These are phyloP conservation scores for Buceros bicornis DNA, from an alignment of 2,797 vertebrate genomes.

Conservation along the genomic window DNA sequence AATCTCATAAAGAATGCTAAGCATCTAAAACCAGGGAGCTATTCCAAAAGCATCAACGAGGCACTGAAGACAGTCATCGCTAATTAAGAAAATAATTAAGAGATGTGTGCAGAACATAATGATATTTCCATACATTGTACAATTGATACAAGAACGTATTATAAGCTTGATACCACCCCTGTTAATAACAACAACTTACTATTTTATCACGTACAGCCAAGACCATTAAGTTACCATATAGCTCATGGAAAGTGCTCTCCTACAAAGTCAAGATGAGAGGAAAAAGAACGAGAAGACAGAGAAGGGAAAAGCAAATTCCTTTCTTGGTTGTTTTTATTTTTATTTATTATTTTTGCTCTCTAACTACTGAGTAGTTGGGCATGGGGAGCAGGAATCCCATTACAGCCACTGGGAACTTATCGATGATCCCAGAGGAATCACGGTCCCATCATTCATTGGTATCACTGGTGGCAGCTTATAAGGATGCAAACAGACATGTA, in stretches of 20 bases:
- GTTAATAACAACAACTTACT: not conserved
- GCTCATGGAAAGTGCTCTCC: not conserved
- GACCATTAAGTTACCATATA: not conserved
- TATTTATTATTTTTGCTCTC: not conserved
- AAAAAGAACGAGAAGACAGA: not conserved
- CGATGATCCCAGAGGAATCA: not conserved
- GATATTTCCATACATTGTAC: not conserved
- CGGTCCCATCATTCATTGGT: not conserved
- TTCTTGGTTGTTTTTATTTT: not conserved
- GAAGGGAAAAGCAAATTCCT: not conserved
- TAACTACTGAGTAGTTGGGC: not conserved
- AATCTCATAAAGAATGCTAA: not conserved
- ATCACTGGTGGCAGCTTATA: rapidly evolving
- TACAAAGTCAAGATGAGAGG: not conserved
- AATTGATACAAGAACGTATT: not conserved
- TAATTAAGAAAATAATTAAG: conserved; percentile 19
- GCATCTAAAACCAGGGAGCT: not conserved
- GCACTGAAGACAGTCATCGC: not conserved
- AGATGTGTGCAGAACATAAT: not conserved
- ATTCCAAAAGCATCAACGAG: not conserved
- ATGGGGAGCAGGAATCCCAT: not conserved
- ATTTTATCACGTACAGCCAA: not conserved
- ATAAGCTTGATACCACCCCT: not conserved
- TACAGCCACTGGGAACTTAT: not conserved
- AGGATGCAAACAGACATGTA: not conserved